Conservation (phyloP, 1,140 invertebrate genomes). For the Amphibalanus amphitrite region DNA sequence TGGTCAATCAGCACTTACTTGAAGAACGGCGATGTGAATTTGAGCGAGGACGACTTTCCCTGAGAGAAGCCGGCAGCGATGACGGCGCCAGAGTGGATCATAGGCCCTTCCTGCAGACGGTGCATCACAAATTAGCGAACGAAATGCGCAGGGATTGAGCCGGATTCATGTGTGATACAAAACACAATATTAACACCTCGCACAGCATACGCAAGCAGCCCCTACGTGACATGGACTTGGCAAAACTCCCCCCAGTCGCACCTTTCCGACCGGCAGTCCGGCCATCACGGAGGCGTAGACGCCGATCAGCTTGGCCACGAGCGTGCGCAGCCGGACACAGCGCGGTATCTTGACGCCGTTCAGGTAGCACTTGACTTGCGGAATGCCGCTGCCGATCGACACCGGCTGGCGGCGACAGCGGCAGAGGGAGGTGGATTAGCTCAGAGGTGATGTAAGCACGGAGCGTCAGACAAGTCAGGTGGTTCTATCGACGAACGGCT, state of each 20-base stretch:
- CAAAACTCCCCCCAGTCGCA: too few species aligned
- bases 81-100: constrained; percentile 98
- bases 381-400: constrained; percentile 76
- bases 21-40: neutral
- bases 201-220: too few species aligned
- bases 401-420: neutral
- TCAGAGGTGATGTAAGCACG: too few species aligned
- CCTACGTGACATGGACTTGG: too few species aligned
- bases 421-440: too few species aligned
- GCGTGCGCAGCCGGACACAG: constrained; percentile 81
- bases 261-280: constrained; percentile 90
- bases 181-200: too few species aligned
- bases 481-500: too few species aligned
- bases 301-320: constrained; percentile 78
- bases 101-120: constrained; percentile 74
- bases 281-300: constrained; percentile 87
- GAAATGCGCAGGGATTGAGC: too few species aligned
- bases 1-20: neutral
- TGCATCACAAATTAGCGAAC: too few species aligned
- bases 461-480: too few species aligned
- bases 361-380: constrained; percentile 97
- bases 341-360: constrained; percentile 93
- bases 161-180: too few species aligned
- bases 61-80: constrained; percentile 95
- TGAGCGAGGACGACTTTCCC: constrained; percentile 72